These are phyloP conservation scores for Cyphomyrus plagiostoma DNA, from an alignment of 2,113 vertebrate species.

Conservation along the genomic window DNA sequence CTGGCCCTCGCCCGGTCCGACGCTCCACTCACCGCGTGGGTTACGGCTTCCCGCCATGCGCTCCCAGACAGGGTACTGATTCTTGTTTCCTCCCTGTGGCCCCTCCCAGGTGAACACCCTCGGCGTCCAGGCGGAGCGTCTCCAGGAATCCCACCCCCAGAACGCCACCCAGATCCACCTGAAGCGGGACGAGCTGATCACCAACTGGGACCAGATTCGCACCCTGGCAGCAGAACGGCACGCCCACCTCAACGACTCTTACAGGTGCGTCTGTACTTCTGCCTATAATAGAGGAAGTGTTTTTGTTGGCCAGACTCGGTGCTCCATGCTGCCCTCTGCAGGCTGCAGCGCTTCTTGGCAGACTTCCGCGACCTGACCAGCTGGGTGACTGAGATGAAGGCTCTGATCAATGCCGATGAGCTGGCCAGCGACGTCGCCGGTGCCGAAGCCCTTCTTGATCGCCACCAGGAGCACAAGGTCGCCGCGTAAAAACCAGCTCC, in stretches of 20 bases:
- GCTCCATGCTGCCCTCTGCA: constrained; percentile 37
- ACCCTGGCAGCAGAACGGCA: constrained; percentile 86
- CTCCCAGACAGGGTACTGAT: background rate
- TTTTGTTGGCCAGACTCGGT: background rate
- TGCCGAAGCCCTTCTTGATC: constrained; percentile 82
- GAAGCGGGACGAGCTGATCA: constrained; percentile 88
- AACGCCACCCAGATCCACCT: constrained; percentile 93
- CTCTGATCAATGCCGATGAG: constrained; percentile 94
- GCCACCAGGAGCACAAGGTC: constrained; percentile 97
- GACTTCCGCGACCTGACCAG: constrained; percentile 98
- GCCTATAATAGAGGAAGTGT: background rate
- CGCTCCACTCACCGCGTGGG: background rate
- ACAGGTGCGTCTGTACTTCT: constrained; percentile 60
- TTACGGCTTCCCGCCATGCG: background rate
- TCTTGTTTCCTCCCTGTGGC: background rate
- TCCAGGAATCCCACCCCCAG: constrained; percentile 87
- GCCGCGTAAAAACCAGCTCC: background rate
- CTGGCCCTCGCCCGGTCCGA: too few relatives aligned
- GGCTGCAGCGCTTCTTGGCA: constrained; percentile 89
- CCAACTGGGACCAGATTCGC: constrained; percentile 96
- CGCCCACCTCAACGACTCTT: constrained; percentile 84
- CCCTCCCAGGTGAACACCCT: constrained; percentile 80
- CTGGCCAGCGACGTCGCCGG: constrained; percentile 95
- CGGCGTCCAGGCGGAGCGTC: constrained; percentile 80
- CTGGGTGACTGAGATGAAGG: constrained; percentile 99